These are phyloP conservation scores for Drosophila asahinai DNA, from an alignment of 1,140 invertebrate genomes.

Conservation along the genomic window DNA sequence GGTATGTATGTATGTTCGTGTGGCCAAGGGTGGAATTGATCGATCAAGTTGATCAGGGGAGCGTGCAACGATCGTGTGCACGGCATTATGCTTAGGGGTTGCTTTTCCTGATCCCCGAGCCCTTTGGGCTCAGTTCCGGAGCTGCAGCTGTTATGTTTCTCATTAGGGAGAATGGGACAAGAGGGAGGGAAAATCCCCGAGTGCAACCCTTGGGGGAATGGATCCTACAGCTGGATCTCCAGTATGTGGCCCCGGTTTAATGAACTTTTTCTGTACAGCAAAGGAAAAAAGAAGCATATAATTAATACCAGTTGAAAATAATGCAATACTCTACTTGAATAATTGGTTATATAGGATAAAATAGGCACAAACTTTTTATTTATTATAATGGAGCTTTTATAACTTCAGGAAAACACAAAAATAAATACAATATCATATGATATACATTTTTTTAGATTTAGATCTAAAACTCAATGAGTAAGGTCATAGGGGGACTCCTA, in stretches of 20 bases:
- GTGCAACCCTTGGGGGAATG: constrained; percentile 41
- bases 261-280: constrained; percentile 11
- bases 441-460: too few relatives aligned
- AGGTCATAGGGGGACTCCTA: too few relatives aligned
- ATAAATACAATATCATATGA: too few relatives aligned
- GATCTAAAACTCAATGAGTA: too few relatives aligned
- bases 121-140: constrained; percentile 25
- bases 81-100: constrained; percentile 52
- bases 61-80: constrained; percentile 60
- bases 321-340: too few relatives aligned
- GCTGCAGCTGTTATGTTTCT: constrained; percentile 62
- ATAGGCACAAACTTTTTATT: neutral
- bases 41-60: constrained; percentile 77
- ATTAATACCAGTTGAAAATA: too few relatives aligned
- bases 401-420: too few relatives aligned
- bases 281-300: neutral
- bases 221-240: constrained; percentile 43
- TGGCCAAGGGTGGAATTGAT: constrained; percentile 75
- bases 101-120: constrained; percentile 50
- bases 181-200: constrained; percentile 62
- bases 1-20: constrained; percentile 22
- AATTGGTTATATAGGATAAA: neutral
- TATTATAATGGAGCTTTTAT: neutral
- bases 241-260: constrained; percentile 14
- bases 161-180: constrained; percentile 21